A percentile compares a stretch with the other conserved stretches of the same genome.
These are phyloP conservation scores for Dysidea cf. avara DNA, from an alignment of 37 sponge, comb jelly and placozoan species.

Conservation along the genomic window DNA sequence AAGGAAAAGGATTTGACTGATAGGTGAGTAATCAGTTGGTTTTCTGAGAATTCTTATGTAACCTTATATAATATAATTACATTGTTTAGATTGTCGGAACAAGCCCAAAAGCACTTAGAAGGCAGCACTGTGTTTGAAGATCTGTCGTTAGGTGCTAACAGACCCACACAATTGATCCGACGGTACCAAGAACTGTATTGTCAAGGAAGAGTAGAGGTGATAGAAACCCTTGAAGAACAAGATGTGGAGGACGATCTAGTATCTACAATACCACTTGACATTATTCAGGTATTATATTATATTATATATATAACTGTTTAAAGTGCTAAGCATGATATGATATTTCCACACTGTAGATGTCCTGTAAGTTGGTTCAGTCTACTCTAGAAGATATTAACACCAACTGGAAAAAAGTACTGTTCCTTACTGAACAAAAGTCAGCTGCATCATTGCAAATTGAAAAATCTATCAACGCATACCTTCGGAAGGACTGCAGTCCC, in stretches of 20 bases:
- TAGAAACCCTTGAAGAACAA: constrained; percentile 44
- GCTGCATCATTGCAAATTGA: too few relatives aligned
- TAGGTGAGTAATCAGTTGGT: constrained; percentile 36
- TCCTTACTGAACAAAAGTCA: too few relatives aligned
- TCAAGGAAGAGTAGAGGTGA: constrained; percentile 64
- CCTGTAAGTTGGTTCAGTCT: too few relatives aligned
- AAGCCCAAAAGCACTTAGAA: constrained; percentile 71
- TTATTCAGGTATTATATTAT: constrained; percentile 18
- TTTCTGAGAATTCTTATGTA: not conserved
- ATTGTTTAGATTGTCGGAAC: constrained; percentile 59
- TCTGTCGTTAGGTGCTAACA: constrained; percentile 44
- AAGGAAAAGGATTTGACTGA: constrained; percentile 70
- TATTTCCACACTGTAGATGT: not conserved
- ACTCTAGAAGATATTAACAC: too few relatives aligned
- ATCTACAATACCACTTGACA: constrained; percentile 18
- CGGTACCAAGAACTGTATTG: constrained; percentile 64
- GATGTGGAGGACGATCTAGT: not conserved
- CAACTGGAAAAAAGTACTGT: too few relatives aligned
- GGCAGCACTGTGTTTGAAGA: constrained; percentile 76
- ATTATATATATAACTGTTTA: not conserved
- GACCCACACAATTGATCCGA: constrained; percentile 51
- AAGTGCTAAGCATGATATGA: not conserved
- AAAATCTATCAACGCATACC: too few relatives aligned
- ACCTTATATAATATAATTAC: not conserved
- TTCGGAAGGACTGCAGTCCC: too few relatives aligned